These are phyloP conservation scores for Sebastes matsubarae DNA, from an alignment of 2,797 vertebrate species.

Conservation along the genomic window DNA sequence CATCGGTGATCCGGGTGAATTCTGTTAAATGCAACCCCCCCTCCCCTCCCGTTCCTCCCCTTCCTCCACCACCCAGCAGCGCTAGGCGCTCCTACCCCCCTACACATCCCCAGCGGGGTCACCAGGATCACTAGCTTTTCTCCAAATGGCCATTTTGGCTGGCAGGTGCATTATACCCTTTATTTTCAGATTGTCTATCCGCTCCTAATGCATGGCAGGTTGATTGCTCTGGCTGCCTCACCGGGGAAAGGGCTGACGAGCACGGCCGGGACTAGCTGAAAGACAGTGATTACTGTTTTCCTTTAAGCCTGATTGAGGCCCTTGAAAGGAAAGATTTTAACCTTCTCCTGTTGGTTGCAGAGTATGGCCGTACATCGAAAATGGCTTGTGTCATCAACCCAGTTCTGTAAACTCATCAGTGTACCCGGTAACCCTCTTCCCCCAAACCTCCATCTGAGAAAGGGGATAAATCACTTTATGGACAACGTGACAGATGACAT, in stretches of 20 bases:
- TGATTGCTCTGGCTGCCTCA: conserved; percentile 99
- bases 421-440: conserved; percentile 76
- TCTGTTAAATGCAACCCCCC: conserved; percentile 92
- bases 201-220: conserved; percentile 99
- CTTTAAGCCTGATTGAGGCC: conserved; percentile 99
- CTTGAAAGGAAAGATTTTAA: conserved; percentile 99
- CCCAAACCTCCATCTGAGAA: conserved; percentile 55
- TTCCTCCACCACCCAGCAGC: conserved; percentile 28
- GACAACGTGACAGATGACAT: conserved; percentile 95
- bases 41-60: background rate
- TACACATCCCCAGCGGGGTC: conserved; percentile 94
- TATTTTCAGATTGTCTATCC: conserved; percentile 99
- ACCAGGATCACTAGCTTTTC: conserved; percentile 99
- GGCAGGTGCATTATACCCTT: conserved; percentile 99
- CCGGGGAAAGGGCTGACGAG: conserved; percentile 97
- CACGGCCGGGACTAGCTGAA: conserved; percentile 94
- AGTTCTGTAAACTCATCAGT: conserved; percentile 99
- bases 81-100: conserved; percentile 73
- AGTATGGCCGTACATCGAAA: conserved; percentile 96
- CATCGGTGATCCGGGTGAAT: conserved; percentile 97
- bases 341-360: conserved; percentile 98
- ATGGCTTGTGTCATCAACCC: conserved; percentile 98
- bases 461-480: conserved; percentile 81
- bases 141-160: conserved; percentile 99
- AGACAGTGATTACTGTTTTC: conserved; percentile 99